Conservation (phyloP, 2,797 vertebrate species). For the Chloroceryle amazona region DNA sequence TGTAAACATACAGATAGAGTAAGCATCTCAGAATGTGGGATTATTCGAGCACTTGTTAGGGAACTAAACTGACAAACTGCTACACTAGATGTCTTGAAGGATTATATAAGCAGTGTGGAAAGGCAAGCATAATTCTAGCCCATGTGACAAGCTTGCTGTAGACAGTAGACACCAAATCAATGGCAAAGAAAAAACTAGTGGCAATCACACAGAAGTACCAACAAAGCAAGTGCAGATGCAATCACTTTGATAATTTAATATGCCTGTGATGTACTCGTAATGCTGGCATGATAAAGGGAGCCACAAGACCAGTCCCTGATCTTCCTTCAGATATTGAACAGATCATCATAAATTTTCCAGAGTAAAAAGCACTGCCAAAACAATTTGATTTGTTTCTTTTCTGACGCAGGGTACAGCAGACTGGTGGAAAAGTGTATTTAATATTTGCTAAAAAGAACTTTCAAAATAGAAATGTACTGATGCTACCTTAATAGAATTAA, state of each 20-base stretch:
- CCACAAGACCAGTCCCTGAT: not conserved
- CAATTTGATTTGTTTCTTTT: not conserved
- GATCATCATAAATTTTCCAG: not conserved
- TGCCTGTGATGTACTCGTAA: not conserved
- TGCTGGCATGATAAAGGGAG: not conserved
- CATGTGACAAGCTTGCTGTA: not conserved
- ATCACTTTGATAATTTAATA: not conserved
- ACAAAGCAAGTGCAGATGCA: not conserved
- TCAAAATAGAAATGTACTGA: not conserved
- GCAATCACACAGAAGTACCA: not conserved
- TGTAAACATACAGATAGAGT: not conserved
- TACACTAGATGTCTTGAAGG: not conserved
- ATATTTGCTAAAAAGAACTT: not conserved
- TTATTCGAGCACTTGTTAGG: not conserved
- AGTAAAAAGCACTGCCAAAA: not conserved
- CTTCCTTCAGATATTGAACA: not conserved
- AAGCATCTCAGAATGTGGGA: not conserved
- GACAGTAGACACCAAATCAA: not conserved
- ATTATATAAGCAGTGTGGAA: not conserved
- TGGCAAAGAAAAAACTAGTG: not conserved
- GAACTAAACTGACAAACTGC: not conserved
- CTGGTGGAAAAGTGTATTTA: not conserved
- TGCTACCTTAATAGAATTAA: not conserved
- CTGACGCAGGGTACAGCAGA: not conserved
- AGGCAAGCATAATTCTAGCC: not conserved